These are phyloP conservation scores for Notarius quadriscutis DNA, from an alignment of 2,113 vertebrate genomes.

Conservation along the genomic window DNA sequence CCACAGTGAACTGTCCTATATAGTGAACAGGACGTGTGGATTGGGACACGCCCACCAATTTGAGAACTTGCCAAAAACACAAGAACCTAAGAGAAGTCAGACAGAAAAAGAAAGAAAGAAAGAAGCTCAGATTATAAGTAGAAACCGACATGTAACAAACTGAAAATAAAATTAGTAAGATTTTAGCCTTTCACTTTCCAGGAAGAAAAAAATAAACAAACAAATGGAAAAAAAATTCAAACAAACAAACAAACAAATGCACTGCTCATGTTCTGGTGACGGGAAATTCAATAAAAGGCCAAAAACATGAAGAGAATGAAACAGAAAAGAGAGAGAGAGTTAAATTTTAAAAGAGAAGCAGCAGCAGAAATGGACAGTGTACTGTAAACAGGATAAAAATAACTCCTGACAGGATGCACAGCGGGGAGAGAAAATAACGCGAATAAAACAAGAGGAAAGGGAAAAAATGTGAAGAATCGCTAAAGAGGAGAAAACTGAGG, in stretches of 20 bases:
- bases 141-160: neutral
- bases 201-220: neutral
- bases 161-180: too few species aligned
- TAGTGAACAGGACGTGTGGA: too few species aligned
- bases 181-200: too few species aligned
- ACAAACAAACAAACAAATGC: neutral
- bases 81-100: too few species aligned
- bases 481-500: neutral
- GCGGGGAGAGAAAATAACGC: too few species aligned
- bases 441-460: neutral
- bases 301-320: neutral
- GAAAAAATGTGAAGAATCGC: neutral
- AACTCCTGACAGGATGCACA: too few species aligned
- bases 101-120: too few species aligned
- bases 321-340: neutral
- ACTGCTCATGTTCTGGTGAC: neutral
- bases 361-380: too few species aligned
- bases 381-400: too few species aligned
- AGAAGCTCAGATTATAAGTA: neutral
- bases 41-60: neutral
- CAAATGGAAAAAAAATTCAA: neutral
- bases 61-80: too few species aligned
- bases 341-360: neutral
- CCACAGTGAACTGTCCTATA: neutral
- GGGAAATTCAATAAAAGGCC: neutral